Base-by-base conservation (phyloP, 2,888 invertebrate species). In the Sinopyrophorus schimmeli region DNA sequence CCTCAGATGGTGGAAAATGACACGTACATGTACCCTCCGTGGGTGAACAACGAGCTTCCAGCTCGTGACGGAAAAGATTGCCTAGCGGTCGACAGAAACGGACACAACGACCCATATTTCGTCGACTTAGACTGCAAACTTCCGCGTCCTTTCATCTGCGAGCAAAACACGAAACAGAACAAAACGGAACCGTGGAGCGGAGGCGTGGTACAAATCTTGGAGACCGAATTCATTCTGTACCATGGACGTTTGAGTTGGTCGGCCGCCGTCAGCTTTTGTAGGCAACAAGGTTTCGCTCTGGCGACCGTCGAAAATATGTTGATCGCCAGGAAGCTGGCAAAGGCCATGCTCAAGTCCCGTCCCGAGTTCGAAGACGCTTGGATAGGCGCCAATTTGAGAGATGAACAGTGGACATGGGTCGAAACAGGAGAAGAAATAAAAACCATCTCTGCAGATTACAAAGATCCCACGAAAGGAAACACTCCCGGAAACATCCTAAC, bases 31-130 rank as follows among this genome's bases (percentile, higher is more conserved):
- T 65, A 58, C 49, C 65, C 66, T 20, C 65, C 66, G 0, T 66
- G 66, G 66, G 16, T 53, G 6, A 30, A 53, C 12, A 58, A 54
- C 30, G 47, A 60, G 24, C 47, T 48, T 20, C 64, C 64, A 2
- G 40, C 27, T 5, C 11, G 27, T 6, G 28, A 69, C 1, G 74
- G 75, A 0, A 73, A 78, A 1, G 70, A 76, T 63, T 80, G 80
- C 60, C 74, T 79, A 6, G 79, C 77, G 0, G 44, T 79, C 16
- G 77, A 77, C 56, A 54, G 78, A 5, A 74, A 75, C 0, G 64
- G 65, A 24, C 79, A 79, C 57, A 76, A 77, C 61, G 69, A 65
- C 11, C 78, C 79, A 0, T 76, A 77, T n/a, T 80, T 80, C 48
- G 57, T 79, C 0, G 78, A 80, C 60, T 67, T 79, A n/a, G 75